phyloP scores from a whole-genome alignment of 2,113 vertebrate species.

The human region DNA sequence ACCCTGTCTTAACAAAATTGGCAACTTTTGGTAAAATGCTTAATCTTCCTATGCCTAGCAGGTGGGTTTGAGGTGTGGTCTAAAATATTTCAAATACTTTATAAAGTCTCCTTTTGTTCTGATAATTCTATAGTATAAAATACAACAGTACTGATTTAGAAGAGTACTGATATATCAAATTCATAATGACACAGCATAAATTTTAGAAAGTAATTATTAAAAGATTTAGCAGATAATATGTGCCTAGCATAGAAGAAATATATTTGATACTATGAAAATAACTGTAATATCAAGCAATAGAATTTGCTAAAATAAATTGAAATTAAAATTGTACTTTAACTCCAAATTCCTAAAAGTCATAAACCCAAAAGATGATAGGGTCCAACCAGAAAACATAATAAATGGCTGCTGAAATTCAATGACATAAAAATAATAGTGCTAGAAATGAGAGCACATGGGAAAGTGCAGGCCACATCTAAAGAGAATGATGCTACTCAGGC shows the following conservation, averaged over 20 bases:
- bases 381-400: not conserved
- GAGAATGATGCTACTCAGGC: accelerated
- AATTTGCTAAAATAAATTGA: not conserved
- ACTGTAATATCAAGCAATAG: not conserved
- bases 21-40: not conserved
- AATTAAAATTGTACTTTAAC: not conserved
- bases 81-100: not conserved
- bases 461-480: not conserved
- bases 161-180: not conserved
- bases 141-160: not conserved
- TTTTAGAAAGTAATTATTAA: not conserved
- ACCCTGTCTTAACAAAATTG: not conserved
- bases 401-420: not conserved
- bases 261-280: not conserved
- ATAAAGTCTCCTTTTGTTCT: not conserved
- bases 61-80: no score
- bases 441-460: accelerated
- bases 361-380: not conserved
- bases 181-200: not conserved
- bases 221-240: not conserved
- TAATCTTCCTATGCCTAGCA: not conserved
- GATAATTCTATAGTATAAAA: not conserved
- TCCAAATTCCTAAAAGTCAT: not conserved
- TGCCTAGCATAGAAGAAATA: not conserved
- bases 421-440: not conserved